Conservation (phyloP, 2,888 invertebrate genomes). For the Meloe dianella region DNA sequence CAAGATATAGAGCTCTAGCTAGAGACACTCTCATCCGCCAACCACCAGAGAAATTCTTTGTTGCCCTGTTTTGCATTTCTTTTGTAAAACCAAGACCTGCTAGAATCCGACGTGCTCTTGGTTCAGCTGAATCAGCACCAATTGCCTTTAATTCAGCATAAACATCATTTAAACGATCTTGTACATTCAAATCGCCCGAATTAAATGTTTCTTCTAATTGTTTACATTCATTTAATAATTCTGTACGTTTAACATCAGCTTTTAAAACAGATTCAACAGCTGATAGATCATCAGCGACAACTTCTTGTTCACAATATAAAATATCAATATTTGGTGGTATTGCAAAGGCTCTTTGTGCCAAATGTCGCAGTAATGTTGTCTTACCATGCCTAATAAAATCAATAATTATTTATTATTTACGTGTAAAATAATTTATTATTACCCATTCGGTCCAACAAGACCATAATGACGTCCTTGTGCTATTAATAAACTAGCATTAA, state of each 20-base stretch:
- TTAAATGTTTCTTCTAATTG: conserved; percentile 78
- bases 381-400: conserved; percentile 94
- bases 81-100: conserved; percentile 95
- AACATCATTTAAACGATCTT: conserved; percentile 85
- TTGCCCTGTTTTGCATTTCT: conserved; percentile 88
- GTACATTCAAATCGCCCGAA: conserved; percentile 74
- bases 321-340: conserved; percentile 97
- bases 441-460: conserved; percentile 97
- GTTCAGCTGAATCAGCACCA: conserved; percentile 97
- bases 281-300: conserved; percentile 90
- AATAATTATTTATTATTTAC: no score
- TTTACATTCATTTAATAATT: conserved; percentile 81
- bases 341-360: conserved; percentile 87
- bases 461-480: conserved; percentile 95
- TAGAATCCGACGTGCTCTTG: conserved; percentile 91
- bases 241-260: conserved; percentile 88
- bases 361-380: conserved; percentile 93
- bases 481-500: conserved; percentile 92
- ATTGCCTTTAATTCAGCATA: conserved; percentile 95
- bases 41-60: conserved; percentile 90
- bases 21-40: conserved; percentile 99
- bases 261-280: conserved; percentile 94
- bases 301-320: conserved; percentile 97
- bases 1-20: conserved; percentile 94
- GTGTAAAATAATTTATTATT: conserved; percentile 39